Evolutionary conservation across 2,888 invertebrate genomes (phyloP), one percentile per base, ranked within the genome.

Genomic region (Caenorhabditis sinica): DNA sequence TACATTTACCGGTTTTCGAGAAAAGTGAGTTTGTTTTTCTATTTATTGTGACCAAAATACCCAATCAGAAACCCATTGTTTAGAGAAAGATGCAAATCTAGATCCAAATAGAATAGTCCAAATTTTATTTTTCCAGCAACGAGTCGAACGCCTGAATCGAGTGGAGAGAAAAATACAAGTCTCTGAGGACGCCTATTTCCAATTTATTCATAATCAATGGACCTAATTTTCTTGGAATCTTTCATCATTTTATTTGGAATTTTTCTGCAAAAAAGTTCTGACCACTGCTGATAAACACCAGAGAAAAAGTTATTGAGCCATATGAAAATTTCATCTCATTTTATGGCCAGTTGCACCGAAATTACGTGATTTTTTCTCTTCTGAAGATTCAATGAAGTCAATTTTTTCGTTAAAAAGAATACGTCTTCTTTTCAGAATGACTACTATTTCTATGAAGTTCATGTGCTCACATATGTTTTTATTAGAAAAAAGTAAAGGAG

Each of bases 141-240:
- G 40, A 33, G 53, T 36, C 6, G 58, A 60, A 20, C 60, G 82
- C 15, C 4, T 69, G 4, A 51, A 51, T 36, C 23, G 68, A 45
- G 53, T 75, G 23, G 68, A 68, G 45, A 15, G 33, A 6, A 74
- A 69, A 33, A 82, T 82, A 1, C 60, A 82, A 8, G 60, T 56
- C 4, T 75, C 82, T 0, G 33, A 49, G 3, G 74, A 74, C 17
- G 74, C 60, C 3, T 82, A 82, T 63, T 82, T 74, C 25, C 53
- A 69, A 25, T 74, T 69, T 30, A 43, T 75, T 20, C 43, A 75
- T 13, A 68, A 82, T 43, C 82, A 82, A 45, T 82, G 82, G 82
- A 74, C 36, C 5, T 73, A 40, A 75, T 51, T 73, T 73, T 40
- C 6, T 40, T 40, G 40, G n/a, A n/a, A n/a, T n/a, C 13, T 28